Conservation (phyloP, 2,113 vertebrate genomes). For the Kryptolebias marmoratus region DNA sequence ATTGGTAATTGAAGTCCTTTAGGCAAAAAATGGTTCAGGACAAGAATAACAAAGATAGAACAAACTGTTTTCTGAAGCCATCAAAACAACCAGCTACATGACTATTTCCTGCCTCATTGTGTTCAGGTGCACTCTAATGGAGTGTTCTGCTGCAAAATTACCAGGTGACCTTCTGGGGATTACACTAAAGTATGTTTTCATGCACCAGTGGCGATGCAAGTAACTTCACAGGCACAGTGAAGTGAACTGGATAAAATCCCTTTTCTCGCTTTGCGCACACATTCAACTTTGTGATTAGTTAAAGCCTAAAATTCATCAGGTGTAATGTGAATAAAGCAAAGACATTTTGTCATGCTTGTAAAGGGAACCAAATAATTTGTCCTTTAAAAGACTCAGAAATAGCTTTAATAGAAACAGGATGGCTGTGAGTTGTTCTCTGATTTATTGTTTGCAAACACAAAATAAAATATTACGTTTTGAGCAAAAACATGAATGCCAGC, state of each 20-base stretch:
- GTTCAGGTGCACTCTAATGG: not conserved
- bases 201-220: conserved; percentile 8
- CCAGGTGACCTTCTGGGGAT: conserved; percentile 20
- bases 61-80: not conserved
- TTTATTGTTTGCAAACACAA: no score
- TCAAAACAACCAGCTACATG: not conserved
- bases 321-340: not conserved
- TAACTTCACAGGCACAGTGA: conserved; percentile 5
- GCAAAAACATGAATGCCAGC: no score
- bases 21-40: no score
- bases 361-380: not conserved
- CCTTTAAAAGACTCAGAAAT: not conserved
- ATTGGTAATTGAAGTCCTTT: no score
- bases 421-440: not conserved
- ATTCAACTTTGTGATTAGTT: conserved; percentile 8
- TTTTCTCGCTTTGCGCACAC: conserved; percentile 7
- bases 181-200: conserved; percentile 17
- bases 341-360: not conserved
- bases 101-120: not conserved
- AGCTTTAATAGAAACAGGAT: not conserved
- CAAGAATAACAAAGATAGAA: not conserved
- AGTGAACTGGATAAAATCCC: conserved; percentile 16
- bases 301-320: not conserved
- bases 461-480: no score
- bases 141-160: conserved; percentile 5